Conservation (phyloP, 2,797 vertebrate species). For the Bradypodion ventrale region DNA sequence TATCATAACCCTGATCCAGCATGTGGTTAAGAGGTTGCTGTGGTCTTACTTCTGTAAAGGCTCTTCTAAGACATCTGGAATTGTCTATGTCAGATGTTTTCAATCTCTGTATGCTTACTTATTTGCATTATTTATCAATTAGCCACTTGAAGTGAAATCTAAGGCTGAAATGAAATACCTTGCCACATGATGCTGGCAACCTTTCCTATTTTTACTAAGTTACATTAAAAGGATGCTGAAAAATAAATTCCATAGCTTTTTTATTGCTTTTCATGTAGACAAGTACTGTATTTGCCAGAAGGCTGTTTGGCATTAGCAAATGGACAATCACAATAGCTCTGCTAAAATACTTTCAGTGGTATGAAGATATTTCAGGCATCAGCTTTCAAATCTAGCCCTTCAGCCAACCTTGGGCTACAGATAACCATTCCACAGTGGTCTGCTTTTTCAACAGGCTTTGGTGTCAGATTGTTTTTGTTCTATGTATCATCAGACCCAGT, state of each 20-base stretch:
- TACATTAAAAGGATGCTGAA: constrained; percentile 68
- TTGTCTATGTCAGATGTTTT: background rate
- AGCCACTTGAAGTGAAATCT: constrained; percentile 4
- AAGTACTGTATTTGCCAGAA: constrained; percentile 54
- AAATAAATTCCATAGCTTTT: constrained; percentile 69
- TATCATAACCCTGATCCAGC: background rate
- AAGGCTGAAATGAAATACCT: constrained; percentile 16
- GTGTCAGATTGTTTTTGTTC: background rate
- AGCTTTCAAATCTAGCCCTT: background rate
- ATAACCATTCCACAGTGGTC: background rate
- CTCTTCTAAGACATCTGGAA: background rate
- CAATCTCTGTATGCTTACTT: background rate
- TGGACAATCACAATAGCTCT: constrained; percentile 36
- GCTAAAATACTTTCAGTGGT: constrained; percentile 21
- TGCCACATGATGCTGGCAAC: constrained; percentile 48
- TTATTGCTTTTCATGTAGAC: constrained; percentile 62
- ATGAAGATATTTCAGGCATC: background rate
- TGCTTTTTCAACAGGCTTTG: background rate
- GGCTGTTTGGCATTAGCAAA: constrained; percentile 30
- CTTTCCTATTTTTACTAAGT: constrained; percentile 66
- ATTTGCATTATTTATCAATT: constrained; percentile 3
- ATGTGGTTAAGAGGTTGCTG: background rate
- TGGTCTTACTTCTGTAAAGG: background rate
- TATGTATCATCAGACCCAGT: background rate
- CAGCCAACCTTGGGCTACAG: background rate